phyloP scores from a whole-genome alignment of 2,888 invertebrate species.

The Orchesellides sinensis region DNA sequence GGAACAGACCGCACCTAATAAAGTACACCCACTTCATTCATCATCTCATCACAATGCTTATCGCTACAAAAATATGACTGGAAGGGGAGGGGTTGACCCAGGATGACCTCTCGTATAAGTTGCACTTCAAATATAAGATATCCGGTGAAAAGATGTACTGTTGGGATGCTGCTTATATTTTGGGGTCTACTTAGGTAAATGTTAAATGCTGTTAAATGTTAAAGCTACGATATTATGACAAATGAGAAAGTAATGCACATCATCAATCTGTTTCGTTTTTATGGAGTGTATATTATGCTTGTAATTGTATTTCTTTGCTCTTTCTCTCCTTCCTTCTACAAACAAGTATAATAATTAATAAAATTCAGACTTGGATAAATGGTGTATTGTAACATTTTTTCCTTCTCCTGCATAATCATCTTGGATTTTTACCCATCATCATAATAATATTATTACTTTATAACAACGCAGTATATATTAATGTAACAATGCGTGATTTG shows the following conservation, averaged over 20 bases:
- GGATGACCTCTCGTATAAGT: too few species aligned
- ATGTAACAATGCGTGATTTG: conserved; percentile 30
- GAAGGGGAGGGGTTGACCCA: background rate
- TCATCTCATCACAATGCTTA: too few species aligned
- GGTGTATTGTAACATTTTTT: conserved; percentile 38
- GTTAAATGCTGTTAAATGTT: too few species aligned
- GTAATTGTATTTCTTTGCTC: background rate
- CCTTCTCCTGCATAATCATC: background rate
- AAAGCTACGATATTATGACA: too few species aligned
- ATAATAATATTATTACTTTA: background rate
- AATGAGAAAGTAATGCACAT: background rate
- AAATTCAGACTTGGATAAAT: conserved; percentile 65
- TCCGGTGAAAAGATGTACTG: too few species aligned
- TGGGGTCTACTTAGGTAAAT: too few species aligned
- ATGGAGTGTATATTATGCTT: background rate
- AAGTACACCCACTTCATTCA: too few species aligned
- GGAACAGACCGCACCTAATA: too few species aligned
- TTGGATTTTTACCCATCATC: background rate
- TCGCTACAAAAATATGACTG: too few species aligned
- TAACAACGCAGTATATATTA: background rate
- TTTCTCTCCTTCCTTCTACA: conserved; percentile 40
- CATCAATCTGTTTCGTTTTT: too few species aligned
- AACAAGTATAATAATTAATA: conserved; percentile 58
- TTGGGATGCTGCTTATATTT: too few species aligned
- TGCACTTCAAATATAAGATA: too few species aligned